Base-by-base conservation (phyloP, 2,888 invertebrate species). In the Alcis repandata region DNA sequence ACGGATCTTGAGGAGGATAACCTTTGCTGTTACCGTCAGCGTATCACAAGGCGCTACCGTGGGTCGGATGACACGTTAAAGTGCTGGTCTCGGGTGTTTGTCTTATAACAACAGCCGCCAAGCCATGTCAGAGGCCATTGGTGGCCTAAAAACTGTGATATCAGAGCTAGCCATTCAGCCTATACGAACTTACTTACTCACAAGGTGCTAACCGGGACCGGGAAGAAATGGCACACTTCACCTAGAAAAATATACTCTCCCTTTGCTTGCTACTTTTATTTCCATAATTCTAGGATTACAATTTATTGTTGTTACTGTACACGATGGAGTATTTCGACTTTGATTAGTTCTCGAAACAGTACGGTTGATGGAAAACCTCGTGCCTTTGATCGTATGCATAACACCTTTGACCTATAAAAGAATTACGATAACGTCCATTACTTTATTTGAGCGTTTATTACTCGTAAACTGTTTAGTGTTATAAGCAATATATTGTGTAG, bases 1-100 rank as follows among this genome's bases (percentile, higher is more conserved):
- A 10, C 22, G 17, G 54, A 56, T 27, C 56, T 43, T 38, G 7
- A 36, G 33, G 17, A 46, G 53, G 62, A 52, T 63, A 63, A 52
- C 63, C 51, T 57, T 52, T 36, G 27, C 48, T 27, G 46, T 11
- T 20, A 33, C 56, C 11, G 40, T 53, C 56, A 49, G 52, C 41
- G 38, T 45, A 27, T 51, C 59, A 53, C 46, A n/a, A n/a, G n/a
- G n/a, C n/a, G n/a, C n/a, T n/a, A n/a, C n/a, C n/a, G n/a, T n/a
- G n/a, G n/a, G n/a, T n/a, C n/a, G n/a, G n/a, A n/a, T n/a, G n/a
- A n/a, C n/a, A n/a, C n/a, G n/a, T n/a, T n/a, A n/a, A n/a, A n/a
- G n/a, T n/a, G n/a, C n/a, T n/a, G n/a, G n/a, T n/a, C n/a, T n/a
- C n/a, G n/a, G n/a, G n/a, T n/a, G n/a, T n/a, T n/a, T n/a, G n/a